Conservation (phyloP, 2,113 vertebrate species). For the Isurus oxyrinchus region DNA sequence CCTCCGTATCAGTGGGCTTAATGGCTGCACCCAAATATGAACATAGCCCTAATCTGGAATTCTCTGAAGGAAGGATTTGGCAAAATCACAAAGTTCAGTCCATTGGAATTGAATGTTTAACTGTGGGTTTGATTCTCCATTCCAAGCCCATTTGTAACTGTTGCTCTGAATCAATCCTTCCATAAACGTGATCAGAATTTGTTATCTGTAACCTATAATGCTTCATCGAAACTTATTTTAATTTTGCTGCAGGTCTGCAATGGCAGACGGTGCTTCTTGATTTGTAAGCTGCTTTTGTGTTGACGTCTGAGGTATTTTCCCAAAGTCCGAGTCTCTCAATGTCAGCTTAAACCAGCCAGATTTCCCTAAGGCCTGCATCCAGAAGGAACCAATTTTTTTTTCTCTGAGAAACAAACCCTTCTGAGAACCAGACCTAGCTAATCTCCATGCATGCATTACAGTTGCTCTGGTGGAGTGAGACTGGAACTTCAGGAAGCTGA, state of each 20-base stretch:
- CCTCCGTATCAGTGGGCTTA: not conserved
- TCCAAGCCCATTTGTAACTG: not conserved
- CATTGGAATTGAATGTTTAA: not conserved
- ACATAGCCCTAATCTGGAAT: not conserved
- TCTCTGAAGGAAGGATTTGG: not conserved
- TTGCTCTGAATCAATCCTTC: conserved; percentile 7
- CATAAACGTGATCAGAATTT: not conserved
- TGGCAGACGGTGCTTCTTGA: not conserved
- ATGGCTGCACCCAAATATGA: not conserved
- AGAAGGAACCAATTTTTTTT: not conserved
- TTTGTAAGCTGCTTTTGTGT: not conserved
- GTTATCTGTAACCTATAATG: not conserved
- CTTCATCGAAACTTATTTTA: not conserved
- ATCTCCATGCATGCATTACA: not conserved
- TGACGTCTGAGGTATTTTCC: not conserved
- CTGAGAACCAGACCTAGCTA: not conserved
- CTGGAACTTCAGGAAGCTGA: not conserved
- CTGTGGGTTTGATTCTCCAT: not conserved
- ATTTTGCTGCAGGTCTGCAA: not conserved
- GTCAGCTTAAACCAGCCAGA: not conserved
- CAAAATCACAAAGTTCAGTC: not conserved
- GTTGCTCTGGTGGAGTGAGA: not conserved
- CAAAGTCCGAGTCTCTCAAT: not conserved
- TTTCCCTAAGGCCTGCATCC: not conserved
- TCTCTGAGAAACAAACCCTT: not conserved